phyloP scores from a whole-genome alignment of 2,797 vertebrate species.

The Phalanger gymnotis region DNA sequence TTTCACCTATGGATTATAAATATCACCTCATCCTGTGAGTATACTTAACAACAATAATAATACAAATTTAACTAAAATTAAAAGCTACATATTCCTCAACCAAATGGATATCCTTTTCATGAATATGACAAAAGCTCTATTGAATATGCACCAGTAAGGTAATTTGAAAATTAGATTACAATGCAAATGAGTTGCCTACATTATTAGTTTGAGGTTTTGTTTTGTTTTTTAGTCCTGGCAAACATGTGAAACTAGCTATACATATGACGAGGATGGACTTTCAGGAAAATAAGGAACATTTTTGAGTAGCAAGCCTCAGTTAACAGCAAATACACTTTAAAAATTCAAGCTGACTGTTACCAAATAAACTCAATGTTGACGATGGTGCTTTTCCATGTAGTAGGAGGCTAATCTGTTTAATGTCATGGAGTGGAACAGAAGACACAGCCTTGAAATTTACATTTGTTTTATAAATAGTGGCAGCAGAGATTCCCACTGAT shows the following conservation, averaged over 20 bases:
- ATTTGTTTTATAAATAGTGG: constrained; percentile 12
- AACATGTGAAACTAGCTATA: constrained; percentile 36
- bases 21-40: constrained; percentile 73
- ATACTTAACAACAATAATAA: constrained; percentile 73
- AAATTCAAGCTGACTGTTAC: constrained; percentile 62
- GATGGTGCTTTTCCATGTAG: constrained; percentile 4
- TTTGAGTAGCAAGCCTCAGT: not conserved
- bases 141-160: constrained; percentile 69
- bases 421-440: constrained; percentile 48
- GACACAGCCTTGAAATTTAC: constrained; percentile 37
- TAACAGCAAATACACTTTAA: constrained; percentile 17
- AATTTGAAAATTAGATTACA: constrained; percentile 69
- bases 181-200: constrained; percentile 73
- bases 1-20: constrained; percentile 69
- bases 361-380: constrained; percentile 34
- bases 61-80: constrained; percentile 79
- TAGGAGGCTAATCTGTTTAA: constrained; percentile 61
- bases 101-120: constrained; percentile 78
- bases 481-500: constrained; percentile 30
- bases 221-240: constrained; percentile 43
- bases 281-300: constrained; percentile 28
- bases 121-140: constrained; percentile 78
- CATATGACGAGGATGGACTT: constrained; percentile 38
- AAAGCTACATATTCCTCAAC: constrained; percentile 75
- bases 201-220: not conserved